Evolutionary conservation across 2,888 invertebrate genomes (phyloP), one percentile per base, ranked within the genome.

Genomic region (Sclerodermus sp.): DNA sequence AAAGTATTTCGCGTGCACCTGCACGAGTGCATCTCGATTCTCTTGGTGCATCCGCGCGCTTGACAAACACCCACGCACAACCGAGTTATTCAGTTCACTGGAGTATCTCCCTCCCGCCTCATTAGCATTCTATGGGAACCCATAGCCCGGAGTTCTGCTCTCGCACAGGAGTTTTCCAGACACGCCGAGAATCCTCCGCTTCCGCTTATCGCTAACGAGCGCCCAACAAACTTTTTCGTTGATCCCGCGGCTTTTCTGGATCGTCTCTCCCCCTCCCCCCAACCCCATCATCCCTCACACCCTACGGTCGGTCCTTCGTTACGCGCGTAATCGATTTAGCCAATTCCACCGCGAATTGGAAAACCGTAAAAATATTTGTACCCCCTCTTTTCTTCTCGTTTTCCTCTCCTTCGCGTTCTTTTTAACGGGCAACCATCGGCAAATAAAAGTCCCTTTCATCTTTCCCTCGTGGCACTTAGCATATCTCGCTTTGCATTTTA

Each of bases 121-220:
- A 64, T 69, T 68, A 68, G 64, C 67, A 66, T 64, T 41, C 51
- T 58, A 64, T 63, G 66, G 58, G 63, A 60, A 60, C 53, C 45
- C 43, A 30, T 38, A 31, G 45, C 34, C 43, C 42, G 38, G 15
- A 46, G 51, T 55, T 58, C 53, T 52, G 44, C 37, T 47, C 40
- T 45, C 46, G 37, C 18, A 34, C 36, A 45, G 48, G 39, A 54
- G 47, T 50, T 50, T 39, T 36, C 53, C 41, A 51, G 39, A 42
- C 32, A 38, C 30, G 29, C 16, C 36, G 43, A 12, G 49, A 37
- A 48, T n/a, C 36, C 15, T 14, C 32, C 30, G 37, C 32, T 36
- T 38, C 49, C 46, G 49, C 4, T 5, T 5, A 8, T 8, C 23
- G 23, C 23, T 23, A 23, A 23, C 23, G 23, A 23, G 23, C 23